Evolutionary conservation across 2,888 invertebrate species (phyloP).

Genomic region (Drosophila niveifrons): DNA sequence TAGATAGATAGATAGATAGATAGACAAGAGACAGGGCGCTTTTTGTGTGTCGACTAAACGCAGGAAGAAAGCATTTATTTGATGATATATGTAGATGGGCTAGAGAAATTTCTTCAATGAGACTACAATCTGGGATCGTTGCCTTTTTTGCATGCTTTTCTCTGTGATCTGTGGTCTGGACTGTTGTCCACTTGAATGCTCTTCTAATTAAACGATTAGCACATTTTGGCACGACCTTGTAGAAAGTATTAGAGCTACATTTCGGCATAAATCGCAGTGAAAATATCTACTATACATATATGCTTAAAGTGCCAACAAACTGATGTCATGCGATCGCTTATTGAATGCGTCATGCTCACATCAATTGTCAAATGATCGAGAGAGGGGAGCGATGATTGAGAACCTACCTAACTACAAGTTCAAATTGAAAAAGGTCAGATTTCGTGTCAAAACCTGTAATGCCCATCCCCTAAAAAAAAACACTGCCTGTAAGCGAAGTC

Average conservation of each 20-base stretch:
- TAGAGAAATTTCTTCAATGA: constrained; percentile 20
- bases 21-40: constrained; percentile 27
- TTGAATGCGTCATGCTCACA: constrained; percentile 44
- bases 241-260: constrained; percentile 30
- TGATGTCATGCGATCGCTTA: constrained; percentile 69
- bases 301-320: constrained; percentile 31
- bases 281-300: not conserved
- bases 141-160: constrained; percentile 20
- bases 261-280: constrained; percentile 20
- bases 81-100: constrained; percentile 37
- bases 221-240: constrained; percentile 56
- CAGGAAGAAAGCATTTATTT: constrained; percentile 79
- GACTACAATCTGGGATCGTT: constrained; percentile 17
- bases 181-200: constrained; percentile 60
- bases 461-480: not conserved
- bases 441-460: constrained; percentile 14
- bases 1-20: constrained; percentile 6
- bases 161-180: constrained; percentile 10
- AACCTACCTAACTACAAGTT: not conserved
- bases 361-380: constrained; percentile 21
- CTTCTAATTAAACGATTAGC: constrained; percentile 64
- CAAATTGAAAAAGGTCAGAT: constrained; percentile 3
- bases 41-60: constrained; percentile 55
- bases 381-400: not conserved
- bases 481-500: not conserved